Evolutionary conservation across 2,888 invertebrate genomes (phyloP).

Genomic region (Euplagia quadripunctaria): DNA sequence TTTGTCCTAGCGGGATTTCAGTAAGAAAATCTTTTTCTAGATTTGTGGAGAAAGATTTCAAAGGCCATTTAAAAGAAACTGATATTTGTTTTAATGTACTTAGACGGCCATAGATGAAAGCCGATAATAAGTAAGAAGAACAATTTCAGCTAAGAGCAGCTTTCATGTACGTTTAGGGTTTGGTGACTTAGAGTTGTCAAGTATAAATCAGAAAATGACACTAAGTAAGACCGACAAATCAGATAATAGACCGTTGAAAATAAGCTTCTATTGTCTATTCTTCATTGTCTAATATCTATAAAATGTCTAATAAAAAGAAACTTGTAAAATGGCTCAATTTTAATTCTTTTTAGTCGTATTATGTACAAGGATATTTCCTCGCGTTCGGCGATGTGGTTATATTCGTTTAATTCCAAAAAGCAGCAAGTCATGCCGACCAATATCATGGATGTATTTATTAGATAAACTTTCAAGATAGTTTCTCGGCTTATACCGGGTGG

Average conservation of each 20-base stretch:
- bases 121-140: neutral
- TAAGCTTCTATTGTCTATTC: no score
- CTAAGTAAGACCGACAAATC: neutral
- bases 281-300: neutral
- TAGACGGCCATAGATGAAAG: no score
- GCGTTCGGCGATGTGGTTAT: neutral
- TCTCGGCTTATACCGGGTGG: neutral
- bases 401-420: neutral
- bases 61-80: no score
- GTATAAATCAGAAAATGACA: neutral
- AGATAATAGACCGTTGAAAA: neutral
- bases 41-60: no score
- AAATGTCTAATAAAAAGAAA: neutral
- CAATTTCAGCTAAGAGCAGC: neutral
- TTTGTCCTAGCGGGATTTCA: no score
- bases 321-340: neutral
- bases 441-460: conserved; percentile 3
- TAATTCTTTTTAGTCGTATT: neutral
- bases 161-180: neutral
- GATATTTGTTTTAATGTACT: no score
- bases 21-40: no score
- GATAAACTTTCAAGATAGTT: neutral
- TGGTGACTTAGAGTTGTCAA: no score
- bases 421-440: neutral
- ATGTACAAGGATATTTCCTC: no score